phyloP scores from a whole-genome alignment of 2,888 invertebrate genomes.

The Brachypalpus laphriformis region DNA sequence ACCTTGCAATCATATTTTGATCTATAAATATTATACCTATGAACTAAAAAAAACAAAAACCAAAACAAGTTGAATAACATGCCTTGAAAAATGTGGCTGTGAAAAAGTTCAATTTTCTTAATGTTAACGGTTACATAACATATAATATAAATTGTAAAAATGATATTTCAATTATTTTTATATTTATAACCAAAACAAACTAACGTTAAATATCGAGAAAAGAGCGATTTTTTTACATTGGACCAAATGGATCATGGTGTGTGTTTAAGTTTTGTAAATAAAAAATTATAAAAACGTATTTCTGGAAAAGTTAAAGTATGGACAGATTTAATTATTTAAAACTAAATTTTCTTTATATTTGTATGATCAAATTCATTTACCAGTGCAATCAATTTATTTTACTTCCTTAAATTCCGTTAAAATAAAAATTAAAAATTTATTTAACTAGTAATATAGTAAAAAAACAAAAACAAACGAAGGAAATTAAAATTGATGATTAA shows the following conservation, averaged over 20 bases:
- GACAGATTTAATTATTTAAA: not conserved
- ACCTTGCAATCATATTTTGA: conserved; percentile 25
- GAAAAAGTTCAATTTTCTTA: conserved; percentile 69
- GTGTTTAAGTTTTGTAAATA: conserved; percentile 63
- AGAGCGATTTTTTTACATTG: conserved; percentile 53
- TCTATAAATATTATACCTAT: conserved; percentile 9
- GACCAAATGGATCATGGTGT: conserved; percentile 65
- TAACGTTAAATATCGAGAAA: conserved; percentile 46
- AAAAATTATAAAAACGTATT: conserved; percentile 1
- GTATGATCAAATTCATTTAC: conserved; percentile 36
- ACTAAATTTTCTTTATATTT: conserved; percentile 4
- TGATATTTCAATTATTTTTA: conserved; percentile 58
- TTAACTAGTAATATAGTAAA: conserved; percentile 18
- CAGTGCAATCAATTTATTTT: conserved; percentile 62
- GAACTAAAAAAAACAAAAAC: not conserved
- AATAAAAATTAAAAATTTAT: not conserved
- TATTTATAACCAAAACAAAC: conserved; percentile 26
- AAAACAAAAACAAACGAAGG: conserved; percentile 2
- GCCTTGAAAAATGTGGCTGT: conserved; percentile 72
- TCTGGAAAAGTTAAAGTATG: not conserved
- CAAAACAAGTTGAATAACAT: conserved; percentile 56
- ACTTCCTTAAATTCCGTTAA: conserved; percentile 13
- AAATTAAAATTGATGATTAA: conserved; percentile 8
- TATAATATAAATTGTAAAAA: conserved; percentile 43
- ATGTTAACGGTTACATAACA: conserved; percentile 49